These are phyloP conservation scores for Lophura nycthemera DNA, from an alignment of 2,113 vertebrate species.

Conservation along the genomic window DNA sequence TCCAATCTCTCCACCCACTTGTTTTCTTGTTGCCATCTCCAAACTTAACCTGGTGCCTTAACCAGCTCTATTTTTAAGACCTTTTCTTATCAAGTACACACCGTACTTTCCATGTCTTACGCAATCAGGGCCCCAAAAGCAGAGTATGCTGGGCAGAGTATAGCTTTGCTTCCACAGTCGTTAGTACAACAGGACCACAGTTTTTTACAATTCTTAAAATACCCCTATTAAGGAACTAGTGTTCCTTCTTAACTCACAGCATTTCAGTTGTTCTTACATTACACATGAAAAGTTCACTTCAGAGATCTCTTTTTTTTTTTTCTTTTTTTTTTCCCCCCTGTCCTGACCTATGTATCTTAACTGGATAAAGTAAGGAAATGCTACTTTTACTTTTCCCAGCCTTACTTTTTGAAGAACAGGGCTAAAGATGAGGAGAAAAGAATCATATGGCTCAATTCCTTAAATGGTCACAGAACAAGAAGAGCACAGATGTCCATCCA, in stretches of 20 bases:
- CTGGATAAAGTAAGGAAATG: not conserved
- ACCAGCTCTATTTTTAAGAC: not conserved
- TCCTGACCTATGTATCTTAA: not conserved
- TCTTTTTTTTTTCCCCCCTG: not conserved
- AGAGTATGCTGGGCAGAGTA: not conserved
- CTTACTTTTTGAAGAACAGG: not conserved
- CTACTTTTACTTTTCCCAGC: not conserved
- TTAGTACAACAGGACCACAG: not conserved
- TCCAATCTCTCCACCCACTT: not conserved
- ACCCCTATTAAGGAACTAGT: not conserved
- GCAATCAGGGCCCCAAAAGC: not conserved
- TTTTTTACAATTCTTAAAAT: not conserved
- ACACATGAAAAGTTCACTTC: not conserved
- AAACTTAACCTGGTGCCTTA: not conserved
- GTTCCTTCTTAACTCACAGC: not conserved
- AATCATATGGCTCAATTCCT: not conserved
- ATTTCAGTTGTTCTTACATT: not conserved
- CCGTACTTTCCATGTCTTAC: not conserved
- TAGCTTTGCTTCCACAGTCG: not conserved
- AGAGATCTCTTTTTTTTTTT: not conserved
- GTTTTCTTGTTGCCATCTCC: not conserved
- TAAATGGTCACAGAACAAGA: constrained; percentile 7
- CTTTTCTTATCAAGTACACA: not conserved
- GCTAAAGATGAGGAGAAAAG: not conserved
- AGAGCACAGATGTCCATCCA: not conserved